Percentiles rank a stretch among this genome's conserved stretches.
Evolutionary conservation across 2,888 invertebrate genomes (phyloP).

Genomic region (Rotaria macrura): DNA sequence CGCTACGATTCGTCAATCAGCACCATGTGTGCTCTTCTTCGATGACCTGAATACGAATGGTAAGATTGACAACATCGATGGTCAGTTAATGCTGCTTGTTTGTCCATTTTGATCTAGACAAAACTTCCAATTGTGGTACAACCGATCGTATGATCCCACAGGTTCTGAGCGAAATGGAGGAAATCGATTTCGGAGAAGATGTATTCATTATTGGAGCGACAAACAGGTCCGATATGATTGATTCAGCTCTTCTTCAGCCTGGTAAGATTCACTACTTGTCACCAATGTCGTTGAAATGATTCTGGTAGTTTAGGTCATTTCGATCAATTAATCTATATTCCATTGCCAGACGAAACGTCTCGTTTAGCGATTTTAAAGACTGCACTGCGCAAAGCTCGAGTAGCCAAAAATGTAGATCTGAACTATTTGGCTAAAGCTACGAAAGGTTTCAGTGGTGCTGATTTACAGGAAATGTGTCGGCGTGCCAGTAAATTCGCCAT

Average conservation of each 20-base stretch:
- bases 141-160: slow-evolving; percentile 99
- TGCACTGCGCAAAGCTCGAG: slow-evolving; percentile 85
- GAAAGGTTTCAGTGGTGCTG: slow-evolving; percentile 94
- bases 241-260: too few species aligned
- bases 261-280: too few species aligned
- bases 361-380: slow-evolving; percentile 89
- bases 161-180: slow-evolving; percentile 98
- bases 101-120: slow-evolving; percentile 65
- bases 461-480: slow-evolving; percentile 97
- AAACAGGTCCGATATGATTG: too few species aligned
- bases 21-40: slow-evolving; percentile 96
- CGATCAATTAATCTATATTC: slow-evolving; percentile 98
- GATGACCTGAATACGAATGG: slow-evolving; percentile 56
- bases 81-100: too few species aligned
- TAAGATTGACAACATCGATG: slow-evolving; percentile 67
- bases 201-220: too few species aligned
- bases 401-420: slow-evolving; percentile 82
- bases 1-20: slow-evolving; percentile 56
- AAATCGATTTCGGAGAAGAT: slow-evolving; percentile 74
- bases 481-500: slow-evolving; percentile 97
- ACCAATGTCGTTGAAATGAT: too few species aligned
- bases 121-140: slow-evolving; percentile 90
- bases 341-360: slow-evolving; percentile 94
- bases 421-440: slow-evolving; percentile 59
- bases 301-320: slow-evolving; percentile 59